phyloP scores from a whole-genome alignment of 2,888 invertebrate genomes.

The Cheilosia soror region DNA sequence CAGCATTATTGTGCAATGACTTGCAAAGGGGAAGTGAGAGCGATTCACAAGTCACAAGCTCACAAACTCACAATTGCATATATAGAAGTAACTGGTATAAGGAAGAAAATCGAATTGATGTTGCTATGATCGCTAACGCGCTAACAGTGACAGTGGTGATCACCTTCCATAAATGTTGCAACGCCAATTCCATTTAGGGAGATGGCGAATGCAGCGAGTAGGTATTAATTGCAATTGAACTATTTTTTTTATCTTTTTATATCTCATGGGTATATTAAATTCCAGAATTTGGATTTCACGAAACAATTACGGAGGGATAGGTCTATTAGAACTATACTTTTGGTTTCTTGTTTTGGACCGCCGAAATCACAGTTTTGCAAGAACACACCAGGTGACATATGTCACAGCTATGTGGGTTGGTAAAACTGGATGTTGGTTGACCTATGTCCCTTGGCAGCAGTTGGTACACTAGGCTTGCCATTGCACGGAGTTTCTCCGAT shows the following conservation, averaged over 20 bases:
- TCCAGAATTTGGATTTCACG: background rate
- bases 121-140: background rate
- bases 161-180: background rate
- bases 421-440: too few relatives aligned
- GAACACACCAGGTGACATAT: too few relatives aligned
- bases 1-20: conserved; percentile 2
- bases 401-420: too few relatives aligned
- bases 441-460: too few relatives aligned
- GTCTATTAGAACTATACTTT: too few relatives aligned
- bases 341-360: too few relatives aligned
- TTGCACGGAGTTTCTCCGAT: too few relatives aligned
- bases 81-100: conserved; percentile 12
- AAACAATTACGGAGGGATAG: too few relatives aligned
- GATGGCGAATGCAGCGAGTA: background rate
- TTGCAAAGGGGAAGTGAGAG: background rate
- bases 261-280: background rate
- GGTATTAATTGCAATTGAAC: background rate
- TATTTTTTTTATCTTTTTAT: background rate
- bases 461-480: too few relatives aligned
- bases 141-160: conserved; percentile 10
- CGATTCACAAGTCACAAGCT: background rate
- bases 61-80: background rate
- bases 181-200: background rate
- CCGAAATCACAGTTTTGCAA: too few relatives aligned
- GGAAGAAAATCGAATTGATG: conserved; percentile 12